Conservation (phyloP, 1,140 invertebrate species). For the Gryllus bimaculatus region DNA sequence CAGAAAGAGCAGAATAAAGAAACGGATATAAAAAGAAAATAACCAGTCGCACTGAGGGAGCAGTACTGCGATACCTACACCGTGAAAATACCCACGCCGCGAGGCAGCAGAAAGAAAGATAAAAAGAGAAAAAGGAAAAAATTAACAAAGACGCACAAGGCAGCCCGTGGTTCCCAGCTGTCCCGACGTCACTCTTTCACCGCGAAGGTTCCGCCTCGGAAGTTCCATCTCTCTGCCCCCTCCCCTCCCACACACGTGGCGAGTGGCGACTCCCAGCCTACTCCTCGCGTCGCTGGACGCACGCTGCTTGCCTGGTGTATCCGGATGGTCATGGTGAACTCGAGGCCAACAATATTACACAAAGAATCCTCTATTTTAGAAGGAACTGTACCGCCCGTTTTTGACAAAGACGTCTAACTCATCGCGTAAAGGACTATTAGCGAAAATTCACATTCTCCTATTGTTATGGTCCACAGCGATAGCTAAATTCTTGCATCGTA, state of each 20-base stretch:
- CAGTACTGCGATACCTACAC: not conserved
- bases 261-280: not conserved
- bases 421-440: too few species aligned
- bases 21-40: not conserved
- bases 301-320: not conserved
- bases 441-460: too few species aligned
- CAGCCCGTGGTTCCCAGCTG: not conserved
- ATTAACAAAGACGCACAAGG: not conserved
- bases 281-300: not conserved
- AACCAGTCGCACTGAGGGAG: not conserved
- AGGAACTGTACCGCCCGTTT: too few species aligned
- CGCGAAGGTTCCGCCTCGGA: not conserved
- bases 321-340: too few species aligned
- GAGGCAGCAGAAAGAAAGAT: too few species aligned
- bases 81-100: not conserved
- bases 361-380: too few species aligned
- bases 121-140: not conserved
- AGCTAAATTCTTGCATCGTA: too few species aligned
- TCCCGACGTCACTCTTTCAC: not conserved
- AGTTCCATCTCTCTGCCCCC: not conserved
- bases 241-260: not conserved
- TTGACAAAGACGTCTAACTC: too few species aligned
- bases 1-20: not conserved
- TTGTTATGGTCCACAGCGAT: too few species aligned
- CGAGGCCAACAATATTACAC: too few species aligned